Evolutionary conservation across 2,888 invertebrate genomes (phyloP), one percentile per base, ranked within the genome.

Genomic region (Dasypogon diadema): DNA sequence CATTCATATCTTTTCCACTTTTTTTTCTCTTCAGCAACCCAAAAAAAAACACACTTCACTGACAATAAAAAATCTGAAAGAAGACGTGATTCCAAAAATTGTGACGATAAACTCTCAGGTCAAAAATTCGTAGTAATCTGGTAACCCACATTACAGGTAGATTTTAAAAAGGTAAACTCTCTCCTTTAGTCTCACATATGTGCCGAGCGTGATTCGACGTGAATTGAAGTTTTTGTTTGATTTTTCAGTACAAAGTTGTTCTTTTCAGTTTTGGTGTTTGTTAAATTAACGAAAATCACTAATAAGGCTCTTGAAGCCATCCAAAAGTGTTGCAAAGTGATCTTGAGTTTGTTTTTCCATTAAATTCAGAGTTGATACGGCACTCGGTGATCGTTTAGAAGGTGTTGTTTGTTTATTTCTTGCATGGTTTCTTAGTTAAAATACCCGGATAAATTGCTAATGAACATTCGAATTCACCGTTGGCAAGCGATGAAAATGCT

Each of bases 111-210:
- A 26, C 37, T 56, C 14, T 8, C 37, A 56, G 55, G 24, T 58
- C 42, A 46, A 26, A 14, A 26, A 42, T 56, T 73, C 24, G n/a
- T 24, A 46, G 56, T 58, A 26, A 74, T 74, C 74, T 77, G 76
- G 74, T 60, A 74, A 51, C 70, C 46, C 65, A 30, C 6, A 34
- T 60, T 30, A 14, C 68, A 76, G 56, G 68, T 78, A 75, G 65
- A 65, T 76, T 75, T 75, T 30, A 72, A 72, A 76, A 77, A 77
- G 63, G 56, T 73, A 76, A 76, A 76, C 76, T 77, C 77, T 76
- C 75, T 77, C 75, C 79, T 79, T 78, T 79, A 79, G 79, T 79
- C 78, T 78, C 73, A 77, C 76, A 77, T 77, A 78, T 77, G 77
- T 65, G 77, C 68, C 75, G 78, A 77, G 58, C 75, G 77, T 75